phyloP scores from a whole-genome alignment of 2,888 invertebrate species.

The Cheilosia urbana region DNA sequence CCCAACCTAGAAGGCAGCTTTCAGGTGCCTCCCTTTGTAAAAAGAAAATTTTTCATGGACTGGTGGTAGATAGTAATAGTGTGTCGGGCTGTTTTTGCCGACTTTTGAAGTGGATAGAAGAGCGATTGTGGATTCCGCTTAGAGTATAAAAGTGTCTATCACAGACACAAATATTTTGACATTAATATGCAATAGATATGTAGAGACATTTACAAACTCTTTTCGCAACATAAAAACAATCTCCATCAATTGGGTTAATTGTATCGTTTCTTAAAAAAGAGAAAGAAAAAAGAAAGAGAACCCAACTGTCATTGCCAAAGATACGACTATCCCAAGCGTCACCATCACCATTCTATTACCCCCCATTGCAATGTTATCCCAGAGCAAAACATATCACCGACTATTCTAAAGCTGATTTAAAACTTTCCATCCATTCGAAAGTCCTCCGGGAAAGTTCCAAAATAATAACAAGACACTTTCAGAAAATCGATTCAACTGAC shows the following conservation, averaged over 20 bases:
- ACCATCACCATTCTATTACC: neutral
- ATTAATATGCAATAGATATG: no score
- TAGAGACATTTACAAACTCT: neutral
- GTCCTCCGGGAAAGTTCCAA: constrained; percentile 16
- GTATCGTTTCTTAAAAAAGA: neutral
- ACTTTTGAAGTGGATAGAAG: no score
- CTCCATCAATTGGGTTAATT: neutral
- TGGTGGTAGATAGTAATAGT: no score
- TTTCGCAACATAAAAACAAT: neutral
- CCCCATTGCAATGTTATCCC: neutral
- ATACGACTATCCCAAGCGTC: neutral
- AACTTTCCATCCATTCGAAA: constrained; percentile 38
- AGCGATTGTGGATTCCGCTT: no score
- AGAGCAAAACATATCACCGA: constrained; percentile 3
- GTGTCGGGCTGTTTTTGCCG: no score
- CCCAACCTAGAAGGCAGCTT: no score
- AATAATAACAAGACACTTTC: constrained; percentile 27
- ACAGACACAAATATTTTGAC: no score
- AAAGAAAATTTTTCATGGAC: no score
- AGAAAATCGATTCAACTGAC: constrained; percentile 60
- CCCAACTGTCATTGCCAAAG: neutral
- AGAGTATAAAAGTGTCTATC: no score
- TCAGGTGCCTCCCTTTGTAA: no score
- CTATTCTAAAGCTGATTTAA: constrained; percentile 35
- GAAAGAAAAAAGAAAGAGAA: neutral